These are phyloP conservation scores for Pemphredon lugubris DNA, from an alignment of 2,888 invertebrate genomes.

Conservation along the genomic window DNA sequence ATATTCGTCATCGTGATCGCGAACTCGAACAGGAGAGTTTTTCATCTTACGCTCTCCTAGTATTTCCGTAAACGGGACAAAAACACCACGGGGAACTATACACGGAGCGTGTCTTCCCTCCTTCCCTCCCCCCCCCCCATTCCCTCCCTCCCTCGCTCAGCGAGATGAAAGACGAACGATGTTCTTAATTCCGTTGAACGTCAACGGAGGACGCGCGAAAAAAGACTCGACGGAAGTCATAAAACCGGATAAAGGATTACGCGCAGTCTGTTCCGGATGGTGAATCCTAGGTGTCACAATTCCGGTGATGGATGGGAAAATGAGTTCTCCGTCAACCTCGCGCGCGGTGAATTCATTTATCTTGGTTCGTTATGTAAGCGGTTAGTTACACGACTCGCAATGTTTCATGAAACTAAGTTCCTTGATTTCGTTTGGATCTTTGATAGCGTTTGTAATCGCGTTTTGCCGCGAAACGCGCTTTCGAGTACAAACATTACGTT, in stretches of 20 bases:
- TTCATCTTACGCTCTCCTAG: constrained; percentile 2
- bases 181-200: constrained; percentile 73
- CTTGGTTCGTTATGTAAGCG: constrained; percentile 11
- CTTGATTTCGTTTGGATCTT: too few relatives aligned
- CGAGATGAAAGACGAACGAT: constrained; percentile 69
- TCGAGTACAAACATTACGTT: too few relatives aligned
- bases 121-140: too few relatives aligned
- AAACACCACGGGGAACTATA: constrained; percentile 35
- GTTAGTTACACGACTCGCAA: neutral
- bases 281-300: constrained; percentile 19
- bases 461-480: too few relatives aligned
- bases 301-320: constrained; percentile 20
- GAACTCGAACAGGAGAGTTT: constrained; percentile 14
- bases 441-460: too few relatives aligned
- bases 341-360: constrained; percentile 9
- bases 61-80: constrained; percentile 50
- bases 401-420: neutral
- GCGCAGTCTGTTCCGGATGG: constrained; percentile 15
- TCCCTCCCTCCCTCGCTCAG: neutral
- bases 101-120: neutral
- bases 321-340: neutral
- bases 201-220: constrained; percentile 59
- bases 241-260: constrained; percentile 60
- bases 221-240: constrained; percentile 54
- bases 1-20: constrained; percentile 37